These are phyloP conservation scores for Antechinus flavipes DNA, from an alignment of 2,113 vertebrate genomes.

Conservation along the genomic window DNA sequence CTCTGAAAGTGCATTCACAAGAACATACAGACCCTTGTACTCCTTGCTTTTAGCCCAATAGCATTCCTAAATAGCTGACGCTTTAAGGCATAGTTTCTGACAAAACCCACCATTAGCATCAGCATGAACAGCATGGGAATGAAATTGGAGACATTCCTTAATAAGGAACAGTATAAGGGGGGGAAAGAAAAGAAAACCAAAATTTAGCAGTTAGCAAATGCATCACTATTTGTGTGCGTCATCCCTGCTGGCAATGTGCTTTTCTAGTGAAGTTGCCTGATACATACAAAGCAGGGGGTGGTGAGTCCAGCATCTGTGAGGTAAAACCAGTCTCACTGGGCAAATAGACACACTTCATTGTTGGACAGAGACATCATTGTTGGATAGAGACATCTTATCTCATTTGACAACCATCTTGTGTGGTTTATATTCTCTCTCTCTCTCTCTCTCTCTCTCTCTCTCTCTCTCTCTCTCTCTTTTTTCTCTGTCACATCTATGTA, in stretches of 20 bases:
- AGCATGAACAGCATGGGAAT: background rate
- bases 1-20: background rate
- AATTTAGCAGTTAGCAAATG: background rate
- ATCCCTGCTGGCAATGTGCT: background rate
- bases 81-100: slow-evolving; percentile 17
- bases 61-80: slow-evolving; percentile 27
- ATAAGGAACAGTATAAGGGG: background rate
- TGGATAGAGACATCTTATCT: slow-evolving; percentile 1
- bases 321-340: background rate
- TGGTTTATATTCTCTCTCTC: background rate
- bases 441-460: too few species aligned
- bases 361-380: background rate
- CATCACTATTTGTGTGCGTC: background rate
- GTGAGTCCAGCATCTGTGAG: background rate
- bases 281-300: background rate
- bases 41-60: background rate
- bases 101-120: slow-evolving; percentile 2
- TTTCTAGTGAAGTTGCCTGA: background rate
- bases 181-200: background rate
- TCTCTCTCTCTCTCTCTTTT: too few species aligned
- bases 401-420: background rate
- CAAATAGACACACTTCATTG: background rate
- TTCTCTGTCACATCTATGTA: too few species aligned
- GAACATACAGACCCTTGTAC: background rate
- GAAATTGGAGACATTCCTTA: background rate